Conservation (phyloP, 2,113 vertebrate genomes). For the Urocitellus parryii region DNA sequence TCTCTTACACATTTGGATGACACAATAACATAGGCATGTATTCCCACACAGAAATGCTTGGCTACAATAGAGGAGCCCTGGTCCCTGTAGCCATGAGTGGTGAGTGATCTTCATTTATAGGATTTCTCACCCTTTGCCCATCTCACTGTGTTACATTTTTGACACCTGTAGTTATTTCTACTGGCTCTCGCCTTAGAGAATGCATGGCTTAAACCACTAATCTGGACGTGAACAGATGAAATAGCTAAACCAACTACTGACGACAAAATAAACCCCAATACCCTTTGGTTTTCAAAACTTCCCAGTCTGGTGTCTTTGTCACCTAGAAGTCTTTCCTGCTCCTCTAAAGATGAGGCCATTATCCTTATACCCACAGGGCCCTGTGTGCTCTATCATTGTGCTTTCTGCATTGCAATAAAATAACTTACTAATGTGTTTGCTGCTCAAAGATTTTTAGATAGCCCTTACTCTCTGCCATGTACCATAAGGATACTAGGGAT, state of each 20-base stretch:
- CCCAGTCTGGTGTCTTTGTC: neutral
- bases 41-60: neutral
- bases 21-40: fast-evolving
- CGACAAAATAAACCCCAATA: neutral
- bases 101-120: fast-evolving
- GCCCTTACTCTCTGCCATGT: neutral
- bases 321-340: neutral
- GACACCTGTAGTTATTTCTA: neutral
- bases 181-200: neutral
- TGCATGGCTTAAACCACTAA: neutral
- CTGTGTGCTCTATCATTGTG: fast-evolving
- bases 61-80: fast-evolving
- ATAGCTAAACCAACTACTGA: neutral
- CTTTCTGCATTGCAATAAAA: too few relatives aligned
- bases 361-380: neutral
- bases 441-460: neutral
- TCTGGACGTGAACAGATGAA: neutral
- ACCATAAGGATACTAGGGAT: neutral
- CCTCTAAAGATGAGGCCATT: neutral
- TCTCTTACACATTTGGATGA: neutral
- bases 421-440: neutral
- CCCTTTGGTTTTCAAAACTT: neutral
- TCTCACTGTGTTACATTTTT: neutral
- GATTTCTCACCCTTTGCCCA: neutral
- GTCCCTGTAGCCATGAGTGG: fast-evolving